These are phyloP conservation scores for Aethes cnicana DNA, from an alignment of 2,888 invertebrate species.

Conservation along the genomic window DNA sequence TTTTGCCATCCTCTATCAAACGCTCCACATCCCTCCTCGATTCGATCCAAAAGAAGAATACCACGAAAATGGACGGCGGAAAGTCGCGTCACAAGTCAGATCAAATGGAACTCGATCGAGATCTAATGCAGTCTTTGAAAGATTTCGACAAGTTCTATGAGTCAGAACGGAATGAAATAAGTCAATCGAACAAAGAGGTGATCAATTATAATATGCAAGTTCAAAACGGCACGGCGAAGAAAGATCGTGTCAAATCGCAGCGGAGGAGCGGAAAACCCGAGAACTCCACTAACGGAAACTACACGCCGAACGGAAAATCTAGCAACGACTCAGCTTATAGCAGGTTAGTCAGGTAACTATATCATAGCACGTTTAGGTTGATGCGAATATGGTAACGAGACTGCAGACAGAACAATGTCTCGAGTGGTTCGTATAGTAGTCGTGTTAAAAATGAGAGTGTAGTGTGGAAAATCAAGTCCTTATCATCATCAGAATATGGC, in stretches of 20 bases:
- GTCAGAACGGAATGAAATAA: constrained; percentile 60
- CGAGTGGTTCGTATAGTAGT: too few relatives aligned
- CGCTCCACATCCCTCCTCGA: constrained; percentile 82
- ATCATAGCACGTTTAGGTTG: not conserved
- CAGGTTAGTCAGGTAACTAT: constrained; percentile 85
- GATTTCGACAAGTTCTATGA: constrained; percentile 78
- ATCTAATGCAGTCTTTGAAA: constrained; percentile 76
- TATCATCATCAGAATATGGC: too few relatives aligned
- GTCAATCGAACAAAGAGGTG: constrained; percentile 52
- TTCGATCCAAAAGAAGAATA: constrained; percentile 72
- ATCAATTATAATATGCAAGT: constrained; percentile 45
- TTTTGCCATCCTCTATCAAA: constrained; percentile 79
- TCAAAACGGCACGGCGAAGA: constrained; percentile 57
- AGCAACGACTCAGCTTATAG: constrained; percentile 91
- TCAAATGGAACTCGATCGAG: constrained; percentile 74
- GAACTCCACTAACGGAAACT: constrained; percentile 61
- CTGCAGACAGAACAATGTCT: too few relatives aligned
- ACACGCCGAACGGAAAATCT: constrained; percentile 63
- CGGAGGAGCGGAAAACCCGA: constrained; percentile 63
- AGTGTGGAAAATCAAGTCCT: too few relatives aligned
- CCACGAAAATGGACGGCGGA: constrained; percentile 56
- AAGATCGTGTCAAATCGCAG: constrained; percentile 58
- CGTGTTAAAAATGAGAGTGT: too few relatives aligned
- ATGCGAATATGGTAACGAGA: too few relatives aligned
- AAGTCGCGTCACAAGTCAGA: constrained; percentile 73